Evolutionary conservation across 2,888 invertebrate genomes (phyloP).

Genomic region (Leucoma salicis): DNA sequence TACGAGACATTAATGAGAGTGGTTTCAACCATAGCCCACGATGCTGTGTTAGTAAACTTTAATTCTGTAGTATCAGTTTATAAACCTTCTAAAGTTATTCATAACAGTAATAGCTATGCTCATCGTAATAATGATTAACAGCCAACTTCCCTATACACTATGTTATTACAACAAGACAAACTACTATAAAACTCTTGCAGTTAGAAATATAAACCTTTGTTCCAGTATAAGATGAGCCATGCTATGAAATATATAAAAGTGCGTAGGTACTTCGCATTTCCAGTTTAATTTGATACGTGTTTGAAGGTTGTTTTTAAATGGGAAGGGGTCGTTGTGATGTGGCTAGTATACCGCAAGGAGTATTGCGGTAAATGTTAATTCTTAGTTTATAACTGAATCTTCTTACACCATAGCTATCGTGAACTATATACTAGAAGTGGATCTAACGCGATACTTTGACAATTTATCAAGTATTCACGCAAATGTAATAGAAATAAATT

Average conservation of each 20-base stretch:
- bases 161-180: conserved; percentile 59
- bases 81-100: background rate
- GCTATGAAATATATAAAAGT: conserved; percentile 41
- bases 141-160: conserved; percentile 12
- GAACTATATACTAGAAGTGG: too few relatives aligned
- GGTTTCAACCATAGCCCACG: too few relatives aligned
- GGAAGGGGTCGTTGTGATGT: conserved; percentile 41
- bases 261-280: conserved; percentile 42
- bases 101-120: conserved; percentile 7
- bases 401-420: too few relatives aligned
- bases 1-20: too few relatives aligned
- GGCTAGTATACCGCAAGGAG: conserved; percentile 57
- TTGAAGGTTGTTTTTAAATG: conserved; percentile 28
- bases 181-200: conserved; percentile 45
- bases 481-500: too few relatives aligned
- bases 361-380: conserved; percentile 59
- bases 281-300: conserved; percentile 40
- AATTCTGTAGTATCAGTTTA: too few relatives aligned
- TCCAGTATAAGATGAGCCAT: conserved; percentile 46
- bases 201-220: conserved; percentile 46
- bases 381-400: conserved; percentile 63
- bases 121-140: conserved; percentile 17
- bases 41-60: too few relatives aligned
- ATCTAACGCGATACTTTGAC: too few relatives aligned
- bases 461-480: too few relatives aligned